Evolutionary conservation across 2,113 vertebrate genomes (phyloP).

Genomic region (Ophthalmotilapia sp.): DNA sequence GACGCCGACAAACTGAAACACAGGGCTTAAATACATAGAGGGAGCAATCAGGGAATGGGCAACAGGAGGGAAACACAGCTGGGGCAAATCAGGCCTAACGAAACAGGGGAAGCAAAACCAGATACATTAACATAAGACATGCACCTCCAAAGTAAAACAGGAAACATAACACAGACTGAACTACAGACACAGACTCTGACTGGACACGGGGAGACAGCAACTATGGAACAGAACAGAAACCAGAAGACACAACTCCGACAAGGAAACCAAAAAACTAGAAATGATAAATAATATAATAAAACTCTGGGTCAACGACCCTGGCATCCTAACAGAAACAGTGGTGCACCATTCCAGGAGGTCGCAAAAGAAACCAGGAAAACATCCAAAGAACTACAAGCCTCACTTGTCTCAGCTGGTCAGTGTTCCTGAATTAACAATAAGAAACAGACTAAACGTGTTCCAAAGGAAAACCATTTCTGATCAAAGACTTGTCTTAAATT

Average conservation of each 20-base stretch:
- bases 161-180: background rate
- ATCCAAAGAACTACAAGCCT: background rate
- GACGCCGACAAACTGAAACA: accelerated
- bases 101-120: background rate
- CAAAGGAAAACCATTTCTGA: background rate
- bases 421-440: background rate
- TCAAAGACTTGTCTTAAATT: background rate
- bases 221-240: background rate
- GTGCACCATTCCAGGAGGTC: background rate
- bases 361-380: background rate
- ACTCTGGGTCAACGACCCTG: background rate
- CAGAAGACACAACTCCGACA: background rate
- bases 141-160: background rate
- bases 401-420: background rate
- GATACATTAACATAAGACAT: background rate
- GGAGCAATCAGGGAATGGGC: background rate
- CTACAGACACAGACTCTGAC: background rate
- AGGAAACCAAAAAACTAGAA: background rate
- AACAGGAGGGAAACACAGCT: background rate
- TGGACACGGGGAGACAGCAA: too few relatives aligned
- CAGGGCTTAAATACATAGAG: background rate
- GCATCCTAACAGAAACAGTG: background rate
- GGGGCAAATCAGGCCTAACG: background rate
- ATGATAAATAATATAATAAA: background rate
- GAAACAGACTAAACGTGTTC: background rate